Conservation (phyloP, 2,797 vertebrate species). For the Danio aesculapii region DNA sequence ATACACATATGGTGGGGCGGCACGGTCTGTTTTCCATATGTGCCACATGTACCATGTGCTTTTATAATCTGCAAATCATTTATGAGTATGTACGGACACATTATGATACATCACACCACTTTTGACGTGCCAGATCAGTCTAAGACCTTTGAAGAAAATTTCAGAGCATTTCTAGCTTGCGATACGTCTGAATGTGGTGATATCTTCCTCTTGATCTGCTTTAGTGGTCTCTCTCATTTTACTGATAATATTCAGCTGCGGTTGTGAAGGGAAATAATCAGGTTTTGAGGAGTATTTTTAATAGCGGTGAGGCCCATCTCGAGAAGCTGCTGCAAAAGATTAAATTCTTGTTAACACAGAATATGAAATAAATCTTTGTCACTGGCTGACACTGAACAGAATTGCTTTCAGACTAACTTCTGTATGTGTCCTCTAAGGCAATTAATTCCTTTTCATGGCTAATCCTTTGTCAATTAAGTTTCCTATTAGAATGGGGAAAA, state of each 20-base stretch:
- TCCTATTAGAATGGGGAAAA: slow-evolving; percentile 74
- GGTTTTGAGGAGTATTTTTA: slow-evolving; percentile 27
- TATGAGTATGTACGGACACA: slow-evolving; percentile 6
- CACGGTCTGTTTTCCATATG: slow-evolving; percentile 44
- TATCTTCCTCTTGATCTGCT: slow-evolving; percentile 30
- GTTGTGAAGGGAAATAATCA: slow-evolving; percentile 47
- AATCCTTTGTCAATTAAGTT: slow-evolving; percentile 78
- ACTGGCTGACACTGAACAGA: slow-evolving; percentile 57
- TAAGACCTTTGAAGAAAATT: slow-evolving; percentile 32
- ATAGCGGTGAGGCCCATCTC: slow-evolving; percentile 12
- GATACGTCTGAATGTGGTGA: slow-evolving; percentile 21
- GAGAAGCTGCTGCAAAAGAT: slow-evolving; percentile 60
- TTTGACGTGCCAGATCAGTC: slow-evolving; percentile 18
- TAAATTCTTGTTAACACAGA: slow-evolving; percentile 64
- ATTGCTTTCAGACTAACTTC: slow-evolving; percentile 59
- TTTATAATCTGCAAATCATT: slow-evolving; percentile 49
- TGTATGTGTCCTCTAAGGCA: slow-evolving; percentile 66
- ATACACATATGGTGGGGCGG: slow-evolving; percentile 4
- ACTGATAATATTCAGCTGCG: slow-evolving; percentile 27
- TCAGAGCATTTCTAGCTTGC: neutral
- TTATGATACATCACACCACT: slow-evolving; percentile 32
- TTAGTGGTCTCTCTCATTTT: slow-evolving; percentile 34
- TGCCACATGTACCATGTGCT: slow-evolving; percentile 20
- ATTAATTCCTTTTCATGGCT: slow-evolving; percentile 70
- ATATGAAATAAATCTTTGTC: slow-evolving; percentile 63